A percentile compares a stretch with the other conserved stretches of the same genome.
Evolutionary conservation across 2,113 vertebrate genomes (phyloP).

Genomic region (Centrocercus urophasianus): DNA sequence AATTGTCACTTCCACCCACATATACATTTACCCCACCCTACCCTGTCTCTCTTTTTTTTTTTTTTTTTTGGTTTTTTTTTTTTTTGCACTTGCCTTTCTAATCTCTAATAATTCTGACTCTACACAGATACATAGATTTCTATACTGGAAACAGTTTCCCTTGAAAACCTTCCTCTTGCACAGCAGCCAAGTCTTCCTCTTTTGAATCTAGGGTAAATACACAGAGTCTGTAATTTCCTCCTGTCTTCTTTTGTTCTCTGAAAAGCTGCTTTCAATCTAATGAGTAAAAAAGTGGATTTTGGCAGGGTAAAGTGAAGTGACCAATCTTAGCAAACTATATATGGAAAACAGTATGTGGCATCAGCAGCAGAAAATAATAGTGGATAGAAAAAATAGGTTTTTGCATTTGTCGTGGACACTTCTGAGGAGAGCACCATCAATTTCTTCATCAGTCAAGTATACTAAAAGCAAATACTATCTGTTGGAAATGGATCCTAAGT

Average conservation of each 20-base stretch:
- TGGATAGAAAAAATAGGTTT: background rate
- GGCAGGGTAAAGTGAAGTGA: background rate
- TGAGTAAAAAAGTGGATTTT: background rate
- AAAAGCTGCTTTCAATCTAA: background rate
- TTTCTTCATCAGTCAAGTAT: background rate
- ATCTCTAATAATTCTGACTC: background rate
- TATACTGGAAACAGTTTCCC: background rate
- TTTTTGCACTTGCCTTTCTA: conserved; percentile 1
- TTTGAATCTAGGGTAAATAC: background rate
- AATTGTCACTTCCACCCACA: background rate
- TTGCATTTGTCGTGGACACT: background rate
- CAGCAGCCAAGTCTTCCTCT: background rate
- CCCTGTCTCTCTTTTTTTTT: background rate
- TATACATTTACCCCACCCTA: background rate
- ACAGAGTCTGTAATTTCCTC: background rate
- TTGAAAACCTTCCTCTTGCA: background rate
- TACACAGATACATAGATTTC: background rate
- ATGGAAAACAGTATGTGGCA: background rate
- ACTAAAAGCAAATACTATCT: background rate
- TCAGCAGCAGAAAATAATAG: background rate
- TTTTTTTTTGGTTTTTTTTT: background rate
- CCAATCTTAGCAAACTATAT: background rate
- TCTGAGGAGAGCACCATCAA: background rate
- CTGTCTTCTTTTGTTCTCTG: background rate
- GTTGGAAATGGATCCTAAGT: background rate